Evolutionary conservation across 2,888 invertebrate genomes (phyloP), one percentile per base, ranked within the genome.

Genomic region (Uropetala carovei): DNA sequence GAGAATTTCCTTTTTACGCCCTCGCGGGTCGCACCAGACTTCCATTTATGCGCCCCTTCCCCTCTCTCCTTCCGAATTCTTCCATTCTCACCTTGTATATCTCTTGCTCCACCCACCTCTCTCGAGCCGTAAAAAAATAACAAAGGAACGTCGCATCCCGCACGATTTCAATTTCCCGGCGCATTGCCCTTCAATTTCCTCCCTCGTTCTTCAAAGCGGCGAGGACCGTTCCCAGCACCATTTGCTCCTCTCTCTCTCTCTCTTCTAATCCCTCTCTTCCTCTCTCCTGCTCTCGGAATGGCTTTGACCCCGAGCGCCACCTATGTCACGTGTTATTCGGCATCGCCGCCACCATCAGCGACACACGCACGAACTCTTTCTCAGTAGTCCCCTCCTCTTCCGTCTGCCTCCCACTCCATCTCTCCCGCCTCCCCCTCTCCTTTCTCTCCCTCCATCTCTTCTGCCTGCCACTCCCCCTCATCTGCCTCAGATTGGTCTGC

Each of bases 141-240:
- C 75, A 75, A 75, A 75, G 27, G 22, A 75, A 22, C 75, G 0
- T 75, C 75, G 75, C 75, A 75, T 75, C 27, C 22, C 75, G 75
- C 75, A 75, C 75, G 75, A 75, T 13, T 75, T 27, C 75, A 75
- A 75, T 75, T 75, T 75, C 22, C 75, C 22, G 75, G 75, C 75
- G 75, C 75, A 75, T 75, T 75, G 22, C 75, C 75, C 27, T 75
- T 75, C 75, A 75, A 75, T 75, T 75, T 75, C 27, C 75, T 10
- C 75, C 75, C 22, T 22, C 68, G n/a, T 68, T 27, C 27, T 75
- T 22, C 22, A 27, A 75, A 75, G 22, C 68, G 68, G 10, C 22
- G 68, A n/a, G 68, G 27, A 22, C 75, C 22, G 75, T 22, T 75
- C 13, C 27, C 75, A 75, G 75, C 22, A 22, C 13, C 43, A 43